A percentile compares a stretch with the other conserved stretches of the same genome.
Conservation (phyloP, 2,113 vertebrate species). For the Madoqua kirkii region DNA sequence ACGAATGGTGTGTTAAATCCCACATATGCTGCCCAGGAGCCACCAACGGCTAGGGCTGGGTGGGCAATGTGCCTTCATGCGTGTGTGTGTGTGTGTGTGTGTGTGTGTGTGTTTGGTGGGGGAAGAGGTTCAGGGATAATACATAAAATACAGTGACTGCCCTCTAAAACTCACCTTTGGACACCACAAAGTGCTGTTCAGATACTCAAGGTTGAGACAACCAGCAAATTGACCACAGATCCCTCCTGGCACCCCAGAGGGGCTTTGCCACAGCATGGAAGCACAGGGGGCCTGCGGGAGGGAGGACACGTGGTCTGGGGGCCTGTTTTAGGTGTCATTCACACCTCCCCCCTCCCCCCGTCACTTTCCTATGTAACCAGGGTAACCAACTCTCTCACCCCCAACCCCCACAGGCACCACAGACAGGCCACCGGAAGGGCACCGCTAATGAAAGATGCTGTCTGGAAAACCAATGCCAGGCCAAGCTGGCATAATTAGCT, state of each 20-base stretch:
- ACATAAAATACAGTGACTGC: neutral
- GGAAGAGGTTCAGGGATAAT: neutral
- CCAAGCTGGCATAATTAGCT: slow-evolving; percentile 39
- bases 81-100: neutral
- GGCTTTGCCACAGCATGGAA: neutral
- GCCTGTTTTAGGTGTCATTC: neutral
- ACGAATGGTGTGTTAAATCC: neutral
- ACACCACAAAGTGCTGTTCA: neutral
- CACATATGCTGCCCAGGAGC: neutral
- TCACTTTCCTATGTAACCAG: neutral
- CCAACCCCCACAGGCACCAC: neutral
- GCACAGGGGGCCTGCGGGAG: neutral
- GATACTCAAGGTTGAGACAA: neutral
- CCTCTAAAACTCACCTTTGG: neutral
- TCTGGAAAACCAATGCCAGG: slow-evolving; percentile 22
- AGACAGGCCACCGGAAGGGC: slow-evolving; percentile 20
- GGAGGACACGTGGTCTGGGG: neutral
- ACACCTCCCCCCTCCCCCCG: neutral
- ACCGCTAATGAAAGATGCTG: slow-evolving; percentile 39
- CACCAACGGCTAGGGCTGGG: neutral
- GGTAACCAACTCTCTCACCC: neutral
- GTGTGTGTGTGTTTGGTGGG: no score
- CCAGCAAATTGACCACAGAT: neutral
- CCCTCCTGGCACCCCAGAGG: neutral
- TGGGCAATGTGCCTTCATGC: accelerated